Conservation (phyloP, 2,888 invertebrate genomes). For the Caenorhabditis drosophilae region DNA sequence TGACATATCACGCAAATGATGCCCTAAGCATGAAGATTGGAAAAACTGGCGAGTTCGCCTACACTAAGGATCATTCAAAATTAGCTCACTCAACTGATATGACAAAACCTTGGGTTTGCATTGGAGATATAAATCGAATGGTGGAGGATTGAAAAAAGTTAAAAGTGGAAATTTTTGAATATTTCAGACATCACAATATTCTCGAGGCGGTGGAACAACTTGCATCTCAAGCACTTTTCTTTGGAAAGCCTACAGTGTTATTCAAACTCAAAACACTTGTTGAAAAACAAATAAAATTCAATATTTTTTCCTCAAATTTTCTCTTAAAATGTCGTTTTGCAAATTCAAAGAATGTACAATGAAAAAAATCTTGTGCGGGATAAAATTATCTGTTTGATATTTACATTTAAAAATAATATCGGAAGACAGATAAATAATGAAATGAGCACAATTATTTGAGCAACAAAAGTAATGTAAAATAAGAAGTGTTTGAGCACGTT, state of each 20-base stretch:
- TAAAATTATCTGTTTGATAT: too few species aligned
- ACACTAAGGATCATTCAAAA: slow-evolving; percentile 82
- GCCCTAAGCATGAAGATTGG: slow-evolving; percentile 49
- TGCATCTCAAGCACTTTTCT: slow-evolving; percentile 78
- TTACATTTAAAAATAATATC: too few species aligned
- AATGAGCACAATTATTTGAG: too few species aligned
- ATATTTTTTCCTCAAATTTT: slow-evolving; percentile 1
- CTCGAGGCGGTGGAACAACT: slow-evolving; percentile 84
- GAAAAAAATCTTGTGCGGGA: too few species aligned
- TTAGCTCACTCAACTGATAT: slow-evolving; percentile 77
- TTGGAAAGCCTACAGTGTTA: slow-evolving; percentile 76
- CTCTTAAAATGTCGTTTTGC: background rate
- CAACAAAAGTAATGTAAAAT: too few species aligned
- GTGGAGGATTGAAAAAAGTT: slow-evolving; percentile 70
- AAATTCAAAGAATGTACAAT: too few species aligned
- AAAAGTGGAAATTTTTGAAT: slow-evolving; percentile 2
- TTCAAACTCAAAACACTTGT: slow-evolving; percentile 43
- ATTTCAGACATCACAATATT: slow-evolving; percentile 78
- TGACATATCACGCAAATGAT: slow-evolving; percentile 51
- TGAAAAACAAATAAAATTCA: background rate
- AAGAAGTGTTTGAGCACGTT: slow-evolving; percentile 38
- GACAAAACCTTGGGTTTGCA: slow-evolving; percentile 79
- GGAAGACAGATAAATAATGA: too few species aligned
- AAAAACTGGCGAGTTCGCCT: slow-evolving; percentile 45
- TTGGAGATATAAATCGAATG: slow-evolving; percentile 91